Evolutionary conservation across 2,888 invertebrate species (phyloP), one percentile per base, ranked within the genome.

Genomic region (Meliscaeva auricollis): DNA sequence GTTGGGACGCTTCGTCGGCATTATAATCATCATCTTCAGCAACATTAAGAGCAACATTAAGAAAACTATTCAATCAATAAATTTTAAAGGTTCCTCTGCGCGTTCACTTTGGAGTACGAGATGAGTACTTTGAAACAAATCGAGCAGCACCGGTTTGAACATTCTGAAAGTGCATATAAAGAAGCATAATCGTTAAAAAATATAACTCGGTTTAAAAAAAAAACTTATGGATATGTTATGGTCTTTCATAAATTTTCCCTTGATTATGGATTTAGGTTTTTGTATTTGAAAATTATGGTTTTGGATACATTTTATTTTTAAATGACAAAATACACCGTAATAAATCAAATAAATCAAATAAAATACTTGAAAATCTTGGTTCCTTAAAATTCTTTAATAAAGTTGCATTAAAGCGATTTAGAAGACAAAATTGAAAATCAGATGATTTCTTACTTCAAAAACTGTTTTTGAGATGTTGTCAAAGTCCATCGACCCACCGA

Each of bases 1-100:
- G 20, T 60, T 20, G n/a, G n/a, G n/a, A n/a, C n/a, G n/a, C n/a
- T 52, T 50, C 74, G 11, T 50, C 52, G 20, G 11, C 62, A 64
- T 64, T 54, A 38, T 62, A 70, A 30, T 48, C 62, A 35, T 46
- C 48, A 50, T 56, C 41, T 26, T 26, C 70, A 58, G 58, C 60
- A 75, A 58, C 60, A 77, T 78, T 68, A 78, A 68, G n/a, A 62
- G 72, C 77, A 62, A 77, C 77, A 82, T 78, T 68, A 70, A 74
- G 69, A 54, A 79, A 83, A 83, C 83, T 83, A 79, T 74, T 79
- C 69, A 74, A 80, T 75, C 80, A 66, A 80, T 80, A 84, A 84
- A 84, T 74, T 62, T 70, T 68, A 32, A 38, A 46, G 41, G 32
- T 44, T 64, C 6, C 52, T 9, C 41, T 66, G 15, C 22, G 48